Evolutionary conservation across 2,888 invertebrate species (phyloP).

Genomic region (Gryllus longicercus): DNA sequence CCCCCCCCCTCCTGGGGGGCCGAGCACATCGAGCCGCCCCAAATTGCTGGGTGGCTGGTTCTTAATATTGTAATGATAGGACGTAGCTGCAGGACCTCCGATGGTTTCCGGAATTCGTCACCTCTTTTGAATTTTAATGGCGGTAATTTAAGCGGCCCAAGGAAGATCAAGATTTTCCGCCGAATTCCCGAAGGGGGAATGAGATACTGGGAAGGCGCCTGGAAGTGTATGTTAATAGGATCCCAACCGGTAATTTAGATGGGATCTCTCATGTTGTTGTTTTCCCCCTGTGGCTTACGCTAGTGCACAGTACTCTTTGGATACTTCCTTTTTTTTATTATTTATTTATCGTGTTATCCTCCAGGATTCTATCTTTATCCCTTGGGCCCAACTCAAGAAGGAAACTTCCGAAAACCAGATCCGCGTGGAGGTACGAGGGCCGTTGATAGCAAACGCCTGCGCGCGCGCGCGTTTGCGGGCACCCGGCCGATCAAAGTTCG

Average conservation of each 20-base stretch:
- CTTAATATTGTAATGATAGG: neutral
- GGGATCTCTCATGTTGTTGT: neutral
- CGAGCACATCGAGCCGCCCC: neutral
- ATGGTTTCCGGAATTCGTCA: neutral
- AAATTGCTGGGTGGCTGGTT: neutral
- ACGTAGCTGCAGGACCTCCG: neutral
- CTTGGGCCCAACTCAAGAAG: too few relatives aligned
- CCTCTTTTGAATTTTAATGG: conserved; percentile 17
- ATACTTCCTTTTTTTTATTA: too few relatives aligned
- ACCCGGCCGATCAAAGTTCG: neutral
- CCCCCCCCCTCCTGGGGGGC: neutral
- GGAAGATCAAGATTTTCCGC: conserved; percentile 17
- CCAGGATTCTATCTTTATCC: too few relatives aligned
- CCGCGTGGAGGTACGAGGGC: too few relatives aligned
- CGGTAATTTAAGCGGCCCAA: neutral
- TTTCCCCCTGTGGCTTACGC: too few relatives aligned
- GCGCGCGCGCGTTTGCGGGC: neutral
- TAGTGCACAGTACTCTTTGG: too few relatives aligned
- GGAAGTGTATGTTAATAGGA: neutral
- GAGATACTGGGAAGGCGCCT: neutral
- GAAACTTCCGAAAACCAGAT: too few relatives aligned
- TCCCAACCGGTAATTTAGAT: neutral
- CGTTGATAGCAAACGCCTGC: too few relatives aligned
- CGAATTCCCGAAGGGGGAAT: neutral
- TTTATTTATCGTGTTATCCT: too few relatives aligned